Evolutionary conservation across 2,888 invertebrate genomes (phyloP).

Genomic region (Unio delphinus): DNA sequence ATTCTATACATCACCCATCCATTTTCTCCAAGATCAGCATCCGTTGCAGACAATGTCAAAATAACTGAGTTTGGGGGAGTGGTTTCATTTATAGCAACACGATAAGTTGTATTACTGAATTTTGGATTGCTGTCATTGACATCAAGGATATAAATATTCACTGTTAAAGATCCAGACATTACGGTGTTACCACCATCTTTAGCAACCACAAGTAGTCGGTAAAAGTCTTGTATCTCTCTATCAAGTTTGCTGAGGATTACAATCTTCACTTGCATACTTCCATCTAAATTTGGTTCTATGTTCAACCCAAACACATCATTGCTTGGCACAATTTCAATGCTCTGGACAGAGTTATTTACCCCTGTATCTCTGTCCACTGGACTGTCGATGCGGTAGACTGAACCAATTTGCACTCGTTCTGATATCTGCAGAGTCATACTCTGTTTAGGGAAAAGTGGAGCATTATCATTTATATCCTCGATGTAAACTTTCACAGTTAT

Average conservation of each 20-base stretch:
- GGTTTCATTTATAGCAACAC: slow-evolving; percentile 28
- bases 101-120: slow-evolving; percentile 20
- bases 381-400: slow-evolving; percentile 15
- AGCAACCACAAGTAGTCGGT: slow-evolving; percentile 27
- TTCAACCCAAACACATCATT: slow-evolving; percentile 24
- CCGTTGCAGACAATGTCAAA: slow-evolving; percentile 80
- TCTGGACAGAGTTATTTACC: slow-evolving; percentile 26
- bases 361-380: slow-evolving; percentile 27
- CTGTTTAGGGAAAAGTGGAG: slow-evolving; percentile 37
- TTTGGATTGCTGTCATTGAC: slow-evolving; percentile 35
- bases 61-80: slow-evolving; percentile 14
- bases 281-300: slow-evolving; percentile 14
- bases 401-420: slow-evolving; percentile 21
- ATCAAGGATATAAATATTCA: slow-evolving; percentile 30
- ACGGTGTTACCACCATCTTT: slow-evolving; percentile 33
- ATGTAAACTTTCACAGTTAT: slow-evolving; percentile 40
- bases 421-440: slow-evolving; percentile 14
- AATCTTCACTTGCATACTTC: slow-evolving; percentile 23
- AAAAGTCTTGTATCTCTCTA: slow-evolving; percentile 28
- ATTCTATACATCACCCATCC: slow-evolving; percentile 59
- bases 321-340: slow-evolving; percentile 22
- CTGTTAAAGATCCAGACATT: slow-evolving; percentile 17
- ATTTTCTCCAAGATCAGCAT: slow-evolving; percentile 87
- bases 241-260: slow-evolving; percentile 28
- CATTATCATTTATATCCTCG: slow-evolving; percentile 49